Percentiles rank a stretch among this genome's conserved stretches.
Evolutionary conservation across 2,888 invertebrate genomes (phyloP).

Genomic region (Heliconius charithonia): DNA sequence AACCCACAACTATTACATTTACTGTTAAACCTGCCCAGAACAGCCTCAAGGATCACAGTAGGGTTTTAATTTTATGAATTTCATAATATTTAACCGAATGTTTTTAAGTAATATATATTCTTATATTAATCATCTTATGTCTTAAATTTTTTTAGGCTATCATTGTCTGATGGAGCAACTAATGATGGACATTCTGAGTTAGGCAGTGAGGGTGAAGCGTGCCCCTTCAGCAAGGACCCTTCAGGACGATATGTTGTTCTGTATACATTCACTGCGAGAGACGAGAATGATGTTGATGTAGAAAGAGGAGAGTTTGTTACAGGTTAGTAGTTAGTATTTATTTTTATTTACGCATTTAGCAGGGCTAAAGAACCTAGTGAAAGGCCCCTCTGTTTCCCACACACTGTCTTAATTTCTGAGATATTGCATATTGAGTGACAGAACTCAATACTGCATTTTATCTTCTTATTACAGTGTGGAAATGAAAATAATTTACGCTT

Average conservation of each 20-base stretch:
- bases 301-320: constrained; percentile 98
- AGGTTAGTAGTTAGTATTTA: constrained; percentile 68
- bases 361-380: too few relatives aligned
- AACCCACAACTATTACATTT: neutral
- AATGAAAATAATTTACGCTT: too few relatives aligned
- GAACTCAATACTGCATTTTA: too few relatives aligned
- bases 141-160: constrained; percentile 58
- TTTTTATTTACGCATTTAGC: neutral
- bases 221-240: constrained; percentile 91
- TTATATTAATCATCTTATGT: neutral
- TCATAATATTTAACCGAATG: neutral
- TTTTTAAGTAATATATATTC: too few relatives aligned
- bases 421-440: too few relatives aligned
- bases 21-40: neutral
- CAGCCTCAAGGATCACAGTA: neutral
- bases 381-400: too few relatives aligned
- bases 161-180: constrained; percentile 75
- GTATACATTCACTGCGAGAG: constrained; percentile 95
- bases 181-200: constrained; percentile 78
- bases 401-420: too few relatives aligned
- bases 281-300: constrained; percentile 97
- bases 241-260: constrained; percentile 95
- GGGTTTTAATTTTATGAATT: neutral
- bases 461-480: too few relatives aligned
- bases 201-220: constrained; percentile 84